phyloP scores from a whole-genome alignment of 2,888 invertebrate genomes.

The Fissipunctia ypsillon region DNA sequence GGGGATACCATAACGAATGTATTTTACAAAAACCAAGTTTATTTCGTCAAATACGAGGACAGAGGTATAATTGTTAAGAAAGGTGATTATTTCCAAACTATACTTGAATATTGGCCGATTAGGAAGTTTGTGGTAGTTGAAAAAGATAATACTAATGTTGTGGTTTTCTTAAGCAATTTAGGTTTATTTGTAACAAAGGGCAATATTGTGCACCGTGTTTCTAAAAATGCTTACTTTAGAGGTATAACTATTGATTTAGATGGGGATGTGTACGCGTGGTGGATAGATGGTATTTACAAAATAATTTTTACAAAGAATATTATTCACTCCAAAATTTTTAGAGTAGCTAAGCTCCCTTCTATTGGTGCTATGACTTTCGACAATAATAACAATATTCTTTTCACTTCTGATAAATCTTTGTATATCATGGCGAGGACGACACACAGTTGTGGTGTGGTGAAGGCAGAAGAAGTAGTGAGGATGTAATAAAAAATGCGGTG shows the following conservation, averaged over 20 bases:
- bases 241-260: constrained; percentile 82
- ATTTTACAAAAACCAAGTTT: constrained; percentile 80
- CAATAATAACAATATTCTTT: constrained; percentile 81
- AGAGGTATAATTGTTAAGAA: constrained; percentile 79
- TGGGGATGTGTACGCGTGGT: constrained; percentile 83
- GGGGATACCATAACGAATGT: constrained; percentile 79
- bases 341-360: constrained; percentile 73
- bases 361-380: constrained; percentile 84
- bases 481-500: constrained; percentile 7
- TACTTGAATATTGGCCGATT: constrained; percentile 75
- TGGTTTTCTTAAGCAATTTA: constrained; percentile 77
- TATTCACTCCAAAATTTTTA: constrained; percentile 74
- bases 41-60: constrained; percentile 77
- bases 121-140: constrained; percentile 82
- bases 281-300: constrained; percentile 85
- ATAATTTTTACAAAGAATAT: constrained; percentile 76
- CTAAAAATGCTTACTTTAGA: constrained; percentile 81
- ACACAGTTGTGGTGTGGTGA: constrained; percentile 58
- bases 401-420: constrained; percentile 77
- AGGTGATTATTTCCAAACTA: constrained; percentile 76
- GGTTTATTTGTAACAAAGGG: constrained; percentile 81
- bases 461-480: constrained; percentile 1
- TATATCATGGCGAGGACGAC: constrained; percentile 72
- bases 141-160: constrained; percentile 70
- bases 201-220: constrained; percentile 72